Base-by-base conservation (phyloP, 2,797 vertebrate species). In the Caiman crocodilus region DNA sequence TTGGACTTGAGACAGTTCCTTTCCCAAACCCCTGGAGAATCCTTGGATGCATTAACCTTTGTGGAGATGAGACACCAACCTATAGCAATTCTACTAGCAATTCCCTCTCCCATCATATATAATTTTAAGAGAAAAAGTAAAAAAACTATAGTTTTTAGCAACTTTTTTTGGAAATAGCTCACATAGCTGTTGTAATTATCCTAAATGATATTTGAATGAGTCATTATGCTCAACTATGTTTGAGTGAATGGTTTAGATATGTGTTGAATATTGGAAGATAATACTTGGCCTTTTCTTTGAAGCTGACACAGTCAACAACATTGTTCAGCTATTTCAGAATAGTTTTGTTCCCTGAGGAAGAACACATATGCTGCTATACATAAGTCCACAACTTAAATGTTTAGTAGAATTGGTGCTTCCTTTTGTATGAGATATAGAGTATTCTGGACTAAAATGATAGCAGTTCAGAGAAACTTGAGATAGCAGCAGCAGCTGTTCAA, bases 291-390 rank as follows among this genome's bases (percentile, higher is more conserved):
- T 91, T 77, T 71, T 55, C 64, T 92, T 95, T 61, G 75, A 84
- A 79, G 75, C 50, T 94, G 89, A 92, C 88, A 96, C 92, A 73
- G 96, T 97, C 94, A 92, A 82, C 89, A 93, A 85, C 85, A 65
- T 71, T 88, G 63, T 92, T 95, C 57, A 89, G 50, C 83, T 83
- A 58, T 91, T 92, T 88, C 79, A 89, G 91, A 95, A 83, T 71
- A 90, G 88, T 90, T 96, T 90, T 42, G 67, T 95, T 95, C 90
- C 92, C 87, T 85, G 58, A 90, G 88, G 77, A 85, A 96, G 63
- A 95, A 95, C 94, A 94, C 59, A 74, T 94, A 96, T 96, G 94
- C 96, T 92, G 88, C 90, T 83, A 90, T 95, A 97, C 96, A 94
- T 94, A 94, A 94, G 90, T 91, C 84, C 63, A 81, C 87, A 89